Conservation (phyloP, 2,888 invertebrate species). For the Creontiades dilutus region DNA sequence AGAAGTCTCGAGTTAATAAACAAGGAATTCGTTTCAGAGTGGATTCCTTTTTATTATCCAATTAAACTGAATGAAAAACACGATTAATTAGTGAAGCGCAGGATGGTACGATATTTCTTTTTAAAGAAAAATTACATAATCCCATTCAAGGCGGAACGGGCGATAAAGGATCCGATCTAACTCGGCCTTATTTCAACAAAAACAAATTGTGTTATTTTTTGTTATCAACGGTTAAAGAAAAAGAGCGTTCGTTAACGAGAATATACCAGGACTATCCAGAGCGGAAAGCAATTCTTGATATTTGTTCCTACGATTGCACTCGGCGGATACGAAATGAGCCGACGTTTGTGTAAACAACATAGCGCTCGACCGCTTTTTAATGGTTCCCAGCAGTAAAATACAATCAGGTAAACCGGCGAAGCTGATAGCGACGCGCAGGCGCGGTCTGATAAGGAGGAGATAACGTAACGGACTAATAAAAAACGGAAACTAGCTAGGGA, state of each 20-base stretch:
- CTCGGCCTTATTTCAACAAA: neutral
- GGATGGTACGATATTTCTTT: too few species aligned
- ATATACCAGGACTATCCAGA: neutral
- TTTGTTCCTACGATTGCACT: neutral
- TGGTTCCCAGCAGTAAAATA: conserved; percentile 16
- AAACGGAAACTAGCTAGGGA: conserved; percentile 7
- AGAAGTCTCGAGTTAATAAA: too few species aligned
- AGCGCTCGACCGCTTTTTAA: conserved; percentile 2
- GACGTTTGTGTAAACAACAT: conserved; percentile 3
- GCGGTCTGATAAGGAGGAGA: conserved; percentile 10
- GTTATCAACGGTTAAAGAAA: neutral
- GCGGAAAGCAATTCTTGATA: neutral
- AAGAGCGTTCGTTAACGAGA: neutral
- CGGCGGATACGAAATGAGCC: neutral
- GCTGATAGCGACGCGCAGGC: conserved; percentile 26
- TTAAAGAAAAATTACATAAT: neutral
- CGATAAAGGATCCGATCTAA: neutral
- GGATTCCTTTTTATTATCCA: too few species aligned
- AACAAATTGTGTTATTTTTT: neutral
- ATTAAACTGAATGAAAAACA: too few species aligned
- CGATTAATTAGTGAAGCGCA: too few species aligned
- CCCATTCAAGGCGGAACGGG: neutral
- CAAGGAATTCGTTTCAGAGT: too few species aligned
- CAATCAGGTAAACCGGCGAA: conserved; percentile 10
- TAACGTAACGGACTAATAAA: conserved; percentile 13